Evolutionary conservation across 2,797 vertebrate species (phyloP).

Genomic region (Garrulus glandarius): DNA sequence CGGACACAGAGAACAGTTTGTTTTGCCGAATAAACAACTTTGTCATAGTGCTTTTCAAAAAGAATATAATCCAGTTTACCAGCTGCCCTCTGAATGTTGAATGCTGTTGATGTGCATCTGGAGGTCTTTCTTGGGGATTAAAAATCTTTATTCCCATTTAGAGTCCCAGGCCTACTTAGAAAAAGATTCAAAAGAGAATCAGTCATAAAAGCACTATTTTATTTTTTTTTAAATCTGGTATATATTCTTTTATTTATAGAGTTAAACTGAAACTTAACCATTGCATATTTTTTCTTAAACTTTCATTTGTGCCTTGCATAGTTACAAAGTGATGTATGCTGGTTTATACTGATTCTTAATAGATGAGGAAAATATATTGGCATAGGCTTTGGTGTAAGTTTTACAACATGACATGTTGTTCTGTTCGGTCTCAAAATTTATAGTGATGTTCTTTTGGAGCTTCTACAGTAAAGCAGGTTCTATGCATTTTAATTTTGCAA

Average conservation of each 20-base stretch:
- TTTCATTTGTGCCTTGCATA: neutral
- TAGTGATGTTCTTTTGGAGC: neutral
- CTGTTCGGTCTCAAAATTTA: neutral
- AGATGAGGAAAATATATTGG: neutral
- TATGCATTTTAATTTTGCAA: neutral
- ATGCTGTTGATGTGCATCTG: conserved; percentile 52
- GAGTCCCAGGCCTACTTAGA: neutral
- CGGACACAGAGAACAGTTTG: conserved; percentile 72
- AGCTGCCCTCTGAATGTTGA: conserved; percentile 49
- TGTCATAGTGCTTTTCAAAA: conserved; percentile 67
- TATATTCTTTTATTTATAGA: neutral
- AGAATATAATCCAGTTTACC: conserved; percentile 66
- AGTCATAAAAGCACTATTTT: neutral
- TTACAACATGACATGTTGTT: neutral
- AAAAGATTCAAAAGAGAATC: neutral
- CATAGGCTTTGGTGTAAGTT: neutral
- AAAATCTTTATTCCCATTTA: conserved; percentile 47
- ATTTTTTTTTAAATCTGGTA: neutral
- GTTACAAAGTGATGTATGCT: neutral
- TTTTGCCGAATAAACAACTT: conserved; percentile 77
- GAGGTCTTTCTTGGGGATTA: conserved; percentile 62
- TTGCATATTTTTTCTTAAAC: neutral
- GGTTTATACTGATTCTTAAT: neutral
- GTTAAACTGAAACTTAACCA: neutral
- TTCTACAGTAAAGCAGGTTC: neutral